phyloP scores from a whole-genome alignment of 2,113 vertebrate genomes.

The Cephalopterus ornatus region DNA sequence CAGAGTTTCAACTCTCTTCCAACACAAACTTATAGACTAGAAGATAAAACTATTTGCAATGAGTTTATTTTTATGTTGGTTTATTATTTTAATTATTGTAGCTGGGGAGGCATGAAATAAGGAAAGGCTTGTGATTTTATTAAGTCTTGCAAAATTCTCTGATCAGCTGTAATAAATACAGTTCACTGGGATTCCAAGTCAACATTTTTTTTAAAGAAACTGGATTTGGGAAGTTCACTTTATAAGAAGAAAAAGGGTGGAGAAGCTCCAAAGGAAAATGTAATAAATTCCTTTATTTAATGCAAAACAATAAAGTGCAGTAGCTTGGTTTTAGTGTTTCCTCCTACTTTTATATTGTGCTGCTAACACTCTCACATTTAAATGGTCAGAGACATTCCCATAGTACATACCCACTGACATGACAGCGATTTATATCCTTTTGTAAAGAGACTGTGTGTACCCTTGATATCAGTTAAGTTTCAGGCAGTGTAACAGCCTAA shows the following conservation, averaged over 20 bases:
- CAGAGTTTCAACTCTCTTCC: neutral
- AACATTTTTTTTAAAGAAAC: neutral
- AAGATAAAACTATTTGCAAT: neutral
- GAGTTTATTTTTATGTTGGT: neutral
- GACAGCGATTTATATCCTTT: neutral
- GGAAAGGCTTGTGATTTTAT: neutral
- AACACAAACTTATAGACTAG: neutral
- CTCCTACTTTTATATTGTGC: neutral
- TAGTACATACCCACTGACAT: neutral
- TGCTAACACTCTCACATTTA: neutral
- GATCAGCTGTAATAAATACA: neutral
- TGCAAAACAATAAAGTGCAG: neutral
- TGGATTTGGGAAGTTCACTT: neutral
- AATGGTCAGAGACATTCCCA: neutral
- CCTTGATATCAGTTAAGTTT: neutral
- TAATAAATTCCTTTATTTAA: neutral
- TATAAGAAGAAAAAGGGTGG: neutral
- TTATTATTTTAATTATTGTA: neutral
- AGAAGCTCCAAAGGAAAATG: neutral
- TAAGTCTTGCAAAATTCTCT: neutral
- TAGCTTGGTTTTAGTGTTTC: neutral
- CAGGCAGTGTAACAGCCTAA: neutral
- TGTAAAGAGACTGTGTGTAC: neutral
- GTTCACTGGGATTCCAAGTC: neutral
- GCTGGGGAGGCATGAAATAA: neutral